Evolutionary conservation across 2,113 vertebrate species (phyloP).

Genomic region (Prionailurus viverrinus): DNA sequence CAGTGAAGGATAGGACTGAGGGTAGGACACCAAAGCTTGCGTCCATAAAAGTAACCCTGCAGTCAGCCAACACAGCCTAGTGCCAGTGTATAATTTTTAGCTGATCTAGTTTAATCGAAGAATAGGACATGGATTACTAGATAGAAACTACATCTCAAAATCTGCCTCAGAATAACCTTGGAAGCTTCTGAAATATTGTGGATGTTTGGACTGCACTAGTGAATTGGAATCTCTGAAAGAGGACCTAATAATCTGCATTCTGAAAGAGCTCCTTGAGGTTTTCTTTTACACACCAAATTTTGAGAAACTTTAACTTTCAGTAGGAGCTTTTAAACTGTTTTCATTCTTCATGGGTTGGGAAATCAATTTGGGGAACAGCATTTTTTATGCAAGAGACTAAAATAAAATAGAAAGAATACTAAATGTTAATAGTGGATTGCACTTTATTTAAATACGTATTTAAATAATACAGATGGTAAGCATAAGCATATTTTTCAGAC

Average conservation of each 20-base stretch:
- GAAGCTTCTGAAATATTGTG: not conserved
- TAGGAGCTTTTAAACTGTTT: not conserved
- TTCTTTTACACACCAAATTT: not conserved
- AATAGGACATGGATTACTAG: not conserved
- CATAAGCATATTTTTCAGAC: not conserved
- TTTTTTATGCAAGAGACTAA: not conserved
- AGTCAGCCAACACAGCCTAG: not conserved
- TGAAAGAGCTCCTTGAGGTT: not conserved
- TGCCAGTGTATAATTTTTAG: not conserved
- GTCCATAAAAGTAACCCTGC: not conserved
- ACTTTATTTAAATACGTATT: not conserved
- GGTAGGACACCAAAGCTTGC: not conserved
- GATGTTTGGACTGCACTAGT: not conserved
- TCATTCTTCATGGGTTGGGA: not conserved
- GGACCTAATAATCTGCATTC: not conserved
- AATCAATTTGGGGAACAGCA: not conserved
- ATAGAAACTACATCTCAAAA: not conserved
- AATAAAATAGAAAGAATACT: not conserved
- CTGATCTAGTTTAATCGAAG: not conserved
- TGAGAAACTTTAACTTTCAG: not conserved
- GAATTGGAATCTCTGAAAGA: not conserved
- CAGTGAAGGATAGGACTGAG: not conserved
- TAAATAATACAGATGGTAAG: not conserved
- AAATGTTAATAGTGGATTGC: not conserved
- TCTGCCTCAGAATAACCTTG: not conserved